Base-by-base conservation (phyloP, 2,113 vertebrate species). In the Calidris pugnax region DNA sequence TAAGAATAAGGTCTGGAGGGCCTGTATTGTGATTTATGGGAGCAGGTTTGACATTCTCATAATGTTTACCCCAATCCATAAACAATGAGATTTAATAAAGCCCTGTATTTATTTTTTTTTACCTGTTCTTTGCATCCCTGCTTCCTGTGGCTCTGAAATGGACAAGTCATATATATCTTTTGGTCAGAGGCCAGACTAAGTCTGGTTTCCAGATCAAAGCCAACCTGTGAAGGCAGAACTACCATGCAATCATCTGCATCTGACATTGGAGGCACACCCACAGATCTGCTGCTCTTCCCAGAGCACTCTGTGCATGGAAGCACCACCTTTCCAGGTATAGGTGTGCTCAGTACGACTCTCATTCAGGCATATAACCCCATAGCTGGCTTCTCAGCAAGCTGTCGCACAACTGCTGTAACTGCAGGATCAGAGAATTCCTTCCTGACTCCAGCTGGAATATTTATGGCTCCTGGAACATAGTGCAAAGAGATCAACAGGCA, bases 191-290 rank as follows among this genome's bases (percentile, higher is more conserved):
- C 30, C 75, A 81, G 26, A 7, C 56, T 64, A 27, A 74, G 28
- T 11, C 35, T 41, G 10, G 2, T 68, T 63, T 86, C 37, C n/a
- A 43, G 27, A 33, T 12, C 33, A 48, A 53, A 91, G 37, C 8
- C 27, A 23, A 6, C 5, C 20, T 20, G 16, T 12, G 35, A 50
- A 78, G 16, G 19, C 8, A 69, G 80, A 83, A 57, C 35, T 48
- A 5, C 4, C 35, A 4, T 4, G 8, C 1, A 2, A 7, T 17
- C 1, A 0, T 20, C 48, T 37, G 28, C 26, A 27, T 28, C 30
- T 43, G 15, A 14, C 2, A 4, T 37, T 14, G 23, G 33, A 55
- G 32, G 11, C 12, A 7, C 19, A 24, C 7, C 30, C 23, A 28
- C 24, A 33, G 22, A 5, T 50, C 83, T 69, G 60, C 64, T 48